A percentile compares a stretch with the other conserved stretches of the same genome.
Conservation (phyloP, 2,888 invertebrate species). For the Hemicrepidius hirtus region DNA sequence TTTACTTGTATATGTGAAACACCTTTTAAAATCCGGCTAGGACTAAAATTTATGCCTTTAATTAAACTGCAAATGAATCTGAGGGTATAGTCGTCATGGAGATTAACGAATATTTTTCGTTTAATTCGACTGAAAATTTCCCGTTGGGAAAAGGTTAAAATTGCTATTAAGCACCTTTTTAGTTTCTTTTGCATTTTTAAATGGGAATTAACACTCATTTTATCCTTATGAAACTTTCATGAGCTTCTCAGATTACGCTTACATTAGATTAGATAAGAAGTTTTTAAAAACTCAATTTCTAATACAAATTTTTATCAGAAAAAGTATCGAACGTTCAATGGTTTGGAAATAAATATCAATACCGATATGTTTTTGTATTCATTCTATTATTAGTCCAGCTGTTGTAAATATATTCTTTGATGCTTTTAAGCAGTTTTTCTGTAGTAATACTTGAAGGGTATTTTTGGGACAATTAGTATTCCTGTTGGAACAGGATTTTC, state of each 20-base stretch:
- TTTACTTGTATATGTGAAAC: conserved; percentile 12
- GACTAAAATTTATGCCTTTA: conserved; percentile 20
- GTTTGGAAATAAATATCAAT: too few relatives aligned
- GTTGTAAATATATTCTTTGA: too few relatives aligned
- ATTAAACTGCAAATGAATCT: conserved; percentile 23
- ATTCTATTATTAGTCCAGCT: too few relatives aligned
- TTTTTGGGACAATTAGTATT: too few relatives aligned
- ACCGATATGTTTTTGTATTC: too few relatives aligned
- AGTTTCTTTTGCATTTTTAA: conserved; percentile 3
- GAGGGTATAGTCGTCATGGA: neutral
- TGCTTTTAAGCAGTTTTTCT: too few relatives aligned
- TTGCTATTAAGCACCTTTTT: neutral
- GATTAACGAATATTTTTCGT: conserved; percentile 19
- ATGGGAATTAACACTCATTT: neutral
- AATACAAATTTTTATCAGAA: too few relatives aligned
- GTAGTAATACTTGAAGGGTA: too few relatives aligned
- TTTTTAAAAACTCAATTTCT: too few relatives aligned
- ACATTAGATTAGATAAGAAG: too few relatives aligned
- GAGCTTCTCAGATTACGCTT: neutral
- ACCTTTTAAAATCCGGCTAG: neutral
- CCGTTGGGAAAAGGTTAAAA: neutral
- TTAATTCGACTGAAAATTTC: conserved; percentile 16
- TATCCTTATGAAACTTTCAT: neutral
- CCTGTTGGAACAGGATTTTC: too few relatives aligned
- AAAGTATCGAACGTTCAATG: too few relatives aligned